Base-by-base conservation (phyloP, 2,888 invertebrate genomes). In the Sylvicola cinctus region DNA sequence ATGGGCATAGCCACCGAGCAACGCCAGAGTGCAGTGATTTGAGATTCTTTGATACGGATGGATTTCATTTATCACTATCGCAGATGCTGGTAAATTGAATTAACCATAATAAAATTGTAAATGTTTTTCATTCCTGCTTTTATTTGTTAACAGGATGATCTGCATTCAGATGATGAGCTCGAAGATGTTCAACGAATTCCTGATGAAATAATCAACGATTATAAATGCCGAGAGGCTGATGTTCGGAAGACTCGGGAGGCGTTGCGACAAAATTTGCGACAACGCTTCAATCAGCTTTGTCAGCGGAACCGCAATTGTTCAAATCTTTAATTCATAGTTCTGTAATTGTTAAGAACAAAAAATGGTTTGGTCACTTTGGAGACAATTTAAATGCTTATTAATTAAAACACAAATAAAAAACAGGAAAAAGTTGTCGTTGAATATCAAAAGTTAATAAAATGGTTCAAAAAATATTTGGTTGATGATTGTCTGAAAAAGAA, bases 171-270 rank as follows among this genome's bases (percentile, higher is more conserved):
- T 6, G 75, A 73, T 42, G 79, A 73, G 42, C 70, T 75, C 40
- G 77, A 77, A 44, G 74, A 78, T 50, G 75, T 77, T 44, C 76
- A 74, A 47, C 70, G 76, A 65, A 87, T 88, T 64, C 83, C 87
- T 43, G 72, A 76, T 46, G 87, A 87, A 59, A 88, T 87, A 55
- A 77, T 90, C 43, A 65, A 74, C 60, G 79, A 80, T 60, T 88
- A 85, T 57, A 76, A 80, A 62, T 77, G 77, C 43, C 76, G 78
- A 50, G 68, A 68, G 52, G 70, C 71, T 51, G 75, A 77, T 54
- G 72, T 83, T 47, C 70, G 73, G 40, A 74, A 80, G 49, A 73
- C 81, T 60, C 73, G 88, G 44, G 72, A 77, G 49, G 75, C 84
- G 58, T 61, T 88, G 47, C 67, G 88, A 36, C 75, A 83, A 55